Percentiles rank a stretch among this genome's conserved stretches.
Conservation (phyloP, 1,140 invertebrate species). For the Pseudoatta argentina region DNA sequence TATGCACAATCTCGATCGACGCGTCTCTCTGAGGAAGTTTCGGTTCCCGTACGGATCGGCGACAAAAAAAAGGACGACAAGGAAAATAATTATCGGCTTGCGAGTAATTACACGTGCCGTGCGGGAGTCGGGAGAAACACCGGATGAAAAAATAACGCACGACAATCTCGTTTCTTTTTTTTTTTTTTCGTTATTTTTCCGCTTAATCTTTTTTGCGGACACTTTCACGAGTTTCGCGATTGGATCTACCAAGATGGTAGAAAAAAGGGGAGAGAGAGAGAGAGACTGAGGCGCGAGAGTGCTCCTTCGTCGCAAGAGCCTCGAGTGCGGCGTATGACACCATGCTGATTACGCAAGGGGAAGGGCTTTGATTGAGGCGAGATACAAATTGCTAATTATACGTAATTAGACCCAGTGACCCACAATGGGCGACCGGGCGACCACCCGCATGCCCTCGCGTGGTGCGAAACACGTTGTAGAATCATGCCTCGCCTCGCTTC, state of each 20-base stretch:
- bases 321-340: slow-evolving; percentile 11
- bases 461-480: slow-evolving; percentile 35
- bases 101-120: slow-evolving; percentile 59
- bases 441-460: slow-evolving; percentile 65
- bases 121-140: neutral
- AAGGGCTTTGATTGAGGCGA: slow-evolving; percentile 71
- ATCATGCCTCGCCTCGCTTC: slow-evolving; percentile 45
- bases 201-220: neutral
- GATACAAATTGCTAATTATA: slow-evolving; percentile 81
- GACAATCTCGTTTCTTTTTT: slow-evolving; percentile 42
- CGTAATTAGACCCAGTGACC: slow-evolving; percentile 82
- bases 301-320: slow-evolving; percentile 5
- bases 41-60: neutral
- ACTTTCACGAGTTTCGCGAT: slow-evolving; percentile 64
- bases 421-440: slow-evolving; percentile 72
- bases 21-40: neutral
- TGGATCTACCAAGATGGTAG: neutral
- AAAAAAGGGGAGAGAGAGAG: neutral
- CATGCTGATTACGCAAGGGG: slow-evolving; percentile 61
- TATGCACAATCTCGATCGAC: slow-evolving; percentile 35
- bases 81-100: slow-evolving; percentile 69
- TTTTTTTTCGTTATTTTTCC: slow-evolving; percentile 31
- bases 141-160: slow-evolving; percentile 32
- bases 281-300: neutral
- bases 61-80: slow-evolving; percentile 52